Percentiles rank a stretch among this genome's conserved stretches.
phyloP scores from a whole-genome alignment of 2,888 invertebrate species.

The Empis stercorea region DNA sequence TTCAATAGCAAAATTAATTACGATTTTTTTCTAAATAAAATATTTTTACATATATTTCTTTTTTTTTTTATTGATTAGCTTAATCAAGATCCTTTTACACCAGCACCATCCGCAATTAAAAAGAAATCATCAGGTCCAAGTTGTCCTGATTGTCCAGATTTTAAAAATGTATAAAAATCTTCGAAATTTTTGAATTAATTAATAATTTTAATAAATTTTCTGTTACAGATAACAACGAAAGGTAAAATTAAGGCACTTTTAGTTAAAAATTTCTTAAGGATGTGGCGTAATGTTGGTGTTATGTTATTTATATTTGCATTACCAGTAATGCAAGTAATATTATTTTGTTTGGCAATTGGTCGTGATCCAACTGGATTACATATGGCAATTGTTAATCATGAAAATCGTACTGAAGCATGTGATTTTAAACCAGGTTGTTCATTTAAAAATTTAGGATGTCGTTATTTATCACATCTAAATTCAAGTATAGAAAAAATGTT shows the following conservation, averaged over 20 bases:
- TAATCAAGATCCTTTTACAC: background rate
- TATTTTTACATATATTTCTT: background rate
- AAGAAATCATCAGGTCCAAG: background rate
- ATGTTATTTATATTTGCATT: constrained; percentile 88
- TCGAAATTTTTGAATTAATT: background rate
- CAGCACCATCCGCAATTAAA: background rate
- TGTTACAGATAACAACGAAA: constrained; percentile 52
- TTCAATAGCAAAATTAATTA: background rate
- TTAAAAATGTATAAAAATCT: background rate
- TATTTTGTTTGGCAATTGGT: constrained; percentile 86
- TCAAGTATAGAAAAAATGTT: constrained; percentile 59
- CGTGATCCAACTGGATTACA: constrained; percentile 71
- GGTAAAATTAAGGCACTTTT: constrained; percentile 75
- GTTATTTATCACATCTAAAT: constrained; percentile 63
- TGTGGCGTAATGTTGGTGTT: constrained; percentile 87
- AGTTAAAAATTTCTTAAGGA: constrained; percentile 77
- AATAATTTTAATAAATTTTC: constrained; percentile 1
- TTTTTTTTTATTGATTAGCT: background rate
- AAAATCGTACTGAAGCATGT: constrained; percentile 37
- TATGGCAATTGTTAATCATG: constrained; percentile 64
- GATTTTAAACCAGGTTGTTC: constrained; percentile 46
- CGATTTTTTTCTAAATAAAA: background rate
- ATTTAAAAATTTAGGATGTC: constrained; percentile 60
- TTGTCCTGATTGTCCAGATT: background rate
- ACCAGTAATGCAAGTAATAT: constrained; percentile 87